Conservation (phyloP, 2,113 vertebrate genomes). For the Nesogale talazaci region DNA sequence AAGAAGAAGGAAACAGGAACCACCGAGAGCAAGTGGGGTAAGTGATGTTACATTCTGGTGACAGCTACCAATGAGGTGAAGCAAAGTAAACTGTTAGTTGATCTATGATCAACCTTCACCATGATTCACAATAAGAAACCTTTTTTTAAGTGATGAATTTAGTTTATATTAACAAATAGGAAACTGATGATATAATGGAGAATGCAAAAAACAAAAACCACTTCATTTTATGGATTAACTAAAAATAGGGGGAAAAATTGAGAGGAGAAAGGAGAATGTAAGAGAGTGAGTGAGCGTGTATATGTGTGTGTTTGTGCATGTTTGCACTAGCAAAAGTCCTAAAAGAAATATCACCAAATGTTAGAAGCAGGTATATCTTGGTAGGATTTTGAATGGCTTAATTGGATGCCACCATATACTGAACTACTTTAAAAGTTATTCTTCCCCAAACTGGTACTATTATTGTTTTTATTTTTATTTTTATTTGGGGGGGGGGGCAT, state of each 20-base stretch:
- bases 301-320: not conserved
- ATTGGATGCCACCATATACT: constrained; percentile 31
- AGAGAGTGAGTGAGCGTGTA: not conserved
- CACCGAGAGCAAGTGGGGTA: too few relatives aligned
- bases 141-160: too few relatives aligned
- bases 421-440: not conserved
- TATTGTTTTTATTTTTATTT: not conserved
- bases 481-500: too few relatives aligned
- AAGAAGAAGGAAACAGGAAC: too few relatives aligned
- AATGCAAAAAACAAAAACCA: not conserved
- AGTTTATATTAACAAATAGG: constrained; percentile 16
- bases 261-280: not conserved
- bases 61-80: too few relatives aligned
- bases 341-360: not conserved
- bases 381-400: not conserved
- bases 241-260: not conserved
- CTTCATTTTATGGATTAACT: constrained; percentile 29
- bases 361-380: constrained; percentile 10
- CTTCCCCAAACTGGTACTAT: not conserved
- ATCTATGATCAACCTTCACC: too few relatives aligned
- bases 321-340: not conserved
- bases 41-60: too few relatives aligned
- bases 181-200: not conserved
- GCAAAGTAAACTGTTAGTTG: too few relatives aligned
- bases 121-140: too few relatives aligned